Base-by-base conservation (phyloP, 1,140 invertebrate species). In the Cherax destructor region DNA sequence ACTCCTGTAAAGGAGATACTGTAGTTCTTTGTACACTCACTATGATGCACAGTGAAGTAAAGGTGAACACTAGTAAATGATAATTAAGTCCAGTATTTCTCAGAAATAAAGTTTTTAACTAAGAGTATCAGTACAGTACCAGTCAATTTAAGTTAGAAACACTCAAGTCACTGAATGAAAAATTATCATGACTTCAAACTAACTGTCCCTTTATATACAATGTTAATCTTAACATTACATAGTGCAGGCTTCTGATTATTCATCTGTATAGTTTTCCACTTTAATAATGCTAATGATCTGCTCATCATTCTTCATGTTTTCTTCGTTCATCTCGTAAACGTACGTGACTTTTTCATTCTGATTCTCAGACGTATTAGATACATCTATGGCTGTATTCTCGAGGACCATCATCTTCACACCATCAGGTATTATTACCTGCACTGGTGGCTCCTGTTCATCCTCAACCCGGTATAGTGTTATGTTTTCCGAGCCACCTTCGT, bases 391-490 rank as follows among this genome's bases (percentile, higher is more conserved):
- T 76, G 88, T 9, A 61, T 78, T 81, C 56, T 88, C 61, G 9
- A 90, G 65, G 16, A 90, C 88, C 80, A 83, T 86, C 90, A 91
- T 79, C n/a, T 80, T 84, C 16, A 91, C 79, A 56, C 78, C 78
- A 59, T 87, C 90, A 47, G 90, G 90, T 52, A 91, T 91, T 24
- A 91, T 74, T 13, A 91, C 90, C 72, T 91, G 90, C n/a, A 91
- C 59, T 74, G 90, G 90, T 50, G 84, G 84, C 59, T 91, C 79
- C 78, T 86, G 90, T 41, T 91, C 90, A 52, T 86, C 90, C 16
- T 91, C 79, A 21, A 86, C 79, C 24, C 78, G 77, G 50, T 86
- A 91, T 4, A 91, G 61, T 52, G 90, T 91, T 7, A 91, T 91
- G 61, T 91, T 83, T 76, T 91, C 90, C 50, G 77, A 87, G 30